Percentiles rank a stretch among this genome's conserved stretches.
phyloP scores from a whole-genome alignment of 2,113 vertebrate species.

The Zosterops japonicus region DNA sequence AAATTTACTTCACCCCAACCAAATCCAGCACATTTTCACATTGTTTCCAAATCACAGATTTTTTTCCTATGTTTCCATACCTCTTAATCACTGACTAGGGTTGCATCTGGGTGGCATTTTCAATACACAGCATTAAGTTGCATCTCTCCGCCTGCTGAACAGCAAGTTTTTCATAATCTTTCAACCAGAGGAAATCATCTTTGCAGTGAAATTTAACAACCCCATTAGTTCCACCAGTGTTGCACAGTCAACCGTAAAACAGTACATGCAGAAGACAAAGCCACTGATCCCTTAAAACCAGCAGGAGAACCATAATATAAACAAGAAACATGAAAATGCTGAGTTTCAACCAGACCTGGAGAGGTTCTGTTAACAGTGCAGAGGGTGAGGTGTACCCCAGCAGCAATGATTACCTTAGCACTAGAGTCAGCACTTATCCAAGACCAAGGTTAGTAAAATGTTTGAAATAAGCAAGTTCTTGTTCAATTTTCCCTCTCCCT shows the following conservation, averaged over 20 bases:
- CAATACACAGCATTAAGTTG: background rate
- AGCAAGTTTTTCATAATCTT: background rate
- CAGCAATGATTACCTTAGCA: background rate
- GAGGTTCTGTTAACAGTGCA: background rate
- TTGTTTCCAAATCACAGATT: background rate
- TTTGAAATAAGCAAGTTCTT: background rate
- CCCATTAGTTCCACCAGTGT: background rate
- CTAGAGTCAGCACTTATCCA: background rate
- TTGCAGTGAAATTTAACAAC: background rate
- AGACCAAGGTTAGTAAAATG: background rate
- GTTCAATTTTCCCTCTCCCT: background rate
- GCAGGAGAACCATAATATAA: background rate
- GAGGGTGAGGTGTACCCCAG: background rate
- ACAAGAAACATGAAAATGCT: background rate
- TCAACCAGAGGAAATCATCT: background rate
- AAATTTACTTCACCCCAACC: background rate
- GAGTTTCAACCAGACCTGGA: background rate
- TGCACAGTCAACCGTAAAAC: accelerated
- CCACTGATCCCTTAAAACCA: background rate
- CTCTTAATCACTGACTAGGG: background rate
- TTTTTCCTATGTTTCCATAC: background rate
- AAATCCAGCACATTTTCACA: background rate
- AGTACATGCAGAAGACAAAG: background rate
- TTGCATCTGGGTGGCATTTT: background rate
- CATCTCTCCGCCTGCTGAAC: background rate